Percentiles rank a stretch among this genome's conserved stretches.
Conservation (phyloP, 2,113 vertebrate genomes). For the Zapus hudsonius region DNA sequence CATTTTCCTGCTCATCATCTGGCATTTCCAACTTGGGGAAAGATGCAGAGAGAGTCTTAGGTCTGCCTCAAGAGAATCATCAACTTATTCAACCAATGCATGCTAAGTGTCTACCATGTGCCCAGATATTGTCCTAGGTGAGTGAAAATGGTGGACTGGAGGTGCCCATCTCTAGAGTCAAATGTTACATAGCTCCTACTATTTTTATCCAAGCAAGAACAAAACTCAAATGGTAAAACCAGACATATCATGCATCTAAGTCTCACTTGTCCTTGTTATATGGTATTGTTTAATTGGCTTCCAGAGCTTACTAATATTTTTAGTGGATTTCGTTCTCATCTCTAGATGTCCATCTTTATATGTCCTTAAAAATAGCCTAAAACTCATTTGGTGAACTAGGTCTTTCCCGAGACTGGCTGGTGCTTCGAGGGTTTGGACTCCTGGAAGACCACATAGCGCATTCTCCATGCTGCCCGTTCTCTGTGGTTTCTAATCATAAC, state of each 20-base stretch:
- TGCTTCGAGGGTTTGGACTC: not conserved
- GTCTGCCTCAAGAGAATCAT: not conserved
- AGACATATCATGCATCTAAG: not conserved
- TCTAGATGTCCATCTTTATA: not conserved
- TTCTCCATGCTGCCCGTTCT: not conserved
- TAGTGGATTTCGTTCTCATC: not conserved
- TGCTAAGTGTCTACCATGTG: not conserved
- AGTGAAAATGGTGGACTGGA: not conserved
- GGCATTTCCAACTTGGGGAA: not conserved
- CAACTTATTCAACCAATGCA: not conserved
- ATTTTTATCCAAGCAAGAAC: not conserved
- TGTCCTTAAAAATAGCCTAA: conserved; percentile 5
- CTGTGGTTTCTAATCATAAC: not conserved
- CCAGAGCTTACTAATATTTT: not conserved
- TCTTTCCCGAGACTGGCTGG: not conserved
- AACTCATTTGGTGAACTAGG: not conserved
- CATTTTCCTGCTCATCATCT: not conserved
- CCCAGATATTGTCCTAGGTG: not conserved
- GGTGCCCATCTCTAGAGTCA: not conserved
- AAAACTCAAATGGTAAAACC: conserved; percentile 1
- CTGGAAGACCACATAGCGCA: not conserved
- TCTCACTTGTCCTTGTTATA: not conserved
- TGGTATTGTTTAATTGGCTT: not conserved
- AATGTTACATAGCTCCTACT: not conserved
- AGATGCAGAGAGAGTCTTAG: not conserved